These are phyloP conservation scores for Microtus ochrogaster DNA, from an alignment of 2,113 vertebrate species.

Conservation along the genomic window DNA sequence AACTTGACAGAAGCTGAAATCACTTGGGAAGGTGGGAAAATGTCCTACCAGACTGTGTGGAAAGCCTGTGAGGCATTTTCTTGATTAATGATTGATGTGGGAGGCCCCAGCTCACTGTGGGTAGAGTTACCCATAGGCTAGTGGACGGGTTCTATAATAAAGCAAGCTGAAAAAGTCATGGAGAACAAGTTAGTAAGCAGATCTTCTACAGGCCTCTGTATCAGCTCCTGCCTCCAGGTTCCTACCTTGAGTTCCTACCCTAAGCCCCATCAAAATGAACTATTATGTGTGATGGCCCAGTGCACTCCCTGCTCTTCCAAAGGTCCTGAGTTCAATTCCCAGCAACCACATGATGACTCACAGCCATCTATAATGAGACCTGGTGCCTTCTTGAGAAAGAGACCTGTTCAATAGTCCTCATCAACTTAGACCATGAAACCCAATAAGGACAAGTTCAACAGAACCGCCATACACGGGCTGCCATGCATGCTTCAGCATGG, in stretches of 20 bases:
- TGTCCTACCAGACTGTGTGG: background rate
- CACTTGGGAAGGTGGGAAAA: background rate
- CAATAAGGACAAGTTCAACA: too few relatives aligned
- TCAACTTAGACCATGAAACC: too few relatives aligned
- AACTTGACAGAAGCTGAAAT: background rate
- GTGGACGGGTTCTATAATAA: background rate
- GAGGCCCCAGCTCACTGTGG: background rate
- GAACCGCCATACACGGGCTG: too few relatives aligned
- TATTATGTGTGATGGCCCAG: too few relatives aligned
- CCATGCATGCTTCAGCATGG: too few relatives aligned
- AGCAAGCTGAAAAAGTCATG: background rate
- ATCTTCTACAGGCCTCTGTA: background rate
- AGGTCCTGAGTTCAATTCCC: too few relatives aligned
- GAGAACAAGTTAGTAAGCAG: background rate
- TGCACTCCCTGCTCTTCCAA: too few relatives aligned
- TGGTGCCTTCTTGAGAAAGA: too few relatives aligned
- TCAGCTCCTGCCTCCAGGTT: background rate
- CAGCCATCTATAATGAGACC: too few relatives aligned
- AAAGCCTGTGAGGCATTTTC: background rate
- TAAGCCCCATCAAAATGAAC: background rate
- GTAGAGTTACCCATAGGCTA: background rate
- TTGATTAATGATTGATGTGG: background rate
- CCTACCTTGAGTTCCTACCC: background rate
- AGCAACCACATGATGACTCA: too few relatives aligned
- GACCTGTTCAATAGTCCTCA: too few relatives aligned